phyloP scores from a whole-genome alignment of 1,140 invertebrate species.

The Drosophila teissieri region DNA sequence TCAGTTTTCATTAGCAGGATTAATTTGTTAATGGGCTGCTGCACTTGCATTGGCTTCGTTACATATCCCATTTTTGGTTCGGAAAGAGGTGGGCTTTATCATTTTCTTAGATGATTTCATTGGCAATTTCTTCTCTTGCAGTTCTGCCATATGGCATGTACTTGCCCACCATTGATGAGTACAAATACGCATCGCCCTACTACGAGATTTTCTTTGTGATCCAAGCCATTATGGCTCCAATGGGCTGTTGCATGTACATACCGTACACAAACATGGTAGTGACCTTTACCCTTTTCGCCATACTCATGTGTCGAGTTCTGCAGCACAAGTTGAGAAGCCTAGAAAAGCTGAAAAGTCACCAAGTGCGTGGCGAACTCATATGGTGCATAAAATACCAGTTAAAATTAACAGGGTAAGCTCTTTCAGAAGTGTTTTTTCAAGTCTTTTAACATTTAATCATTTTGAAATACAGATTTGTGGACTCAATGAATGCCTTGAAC shows the following conservation, averaged over 20 bases:
- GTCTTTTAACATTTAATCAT: not conserved
- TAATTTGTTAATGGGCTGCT: slow-evolving; percentile 69
- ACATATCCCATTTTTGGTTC: slow-evolving; percentile 75
- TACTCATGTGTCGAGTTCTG: slow-evolving; percentile 69
- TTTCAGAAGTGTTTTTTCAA: not conserved
- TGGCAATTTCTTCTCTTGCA: slow-evolving; percentile 1
- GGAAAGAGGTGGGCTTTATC: slow-evolving; percentile 51
- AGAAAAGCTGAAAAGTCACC: slow-evolving; percentile 17
- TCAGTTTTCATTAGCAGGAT: slow-evolving; percentile 62
- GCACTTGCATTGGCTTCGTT: slow-evolving; percentile 70
- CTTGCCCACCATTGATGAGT: slow-evolving; percentile 66
- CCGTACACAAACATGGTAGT: slow-evolving; percentile 74
- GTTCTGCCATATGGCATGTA: slow-evolving; percentile 79
- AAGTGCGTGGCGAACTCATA: slow-evolving; percentile 52
- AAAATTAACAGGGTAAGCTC: slow-evolving; percentile 57
- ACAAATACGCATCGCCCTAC: slow-evolving; percentile 70
- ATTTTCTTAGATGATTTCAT: not conserved
- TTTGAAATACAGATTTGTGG: slow-evolving; percentile 46
- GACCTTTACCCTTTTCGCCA: slow-evolving; percentile 74
- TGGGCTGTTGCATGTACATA: slow-evolving; percentile 82
- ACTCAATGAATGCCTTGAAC: slow-evolving; percentile 66
- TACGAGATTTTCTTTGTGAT: slow-evolving; percentile 75
- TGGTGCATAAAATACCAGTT: slow-evolving; percentile 72
- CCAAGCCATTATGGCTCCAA: slow-evolving; percentile 74
- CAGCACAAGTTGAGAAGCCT: slow-evolving; percentile 63